Base-by-base conservation (phyloP, 37 sponge, comb jelly and placozoan species). In the Beroe ovata region DNA sequence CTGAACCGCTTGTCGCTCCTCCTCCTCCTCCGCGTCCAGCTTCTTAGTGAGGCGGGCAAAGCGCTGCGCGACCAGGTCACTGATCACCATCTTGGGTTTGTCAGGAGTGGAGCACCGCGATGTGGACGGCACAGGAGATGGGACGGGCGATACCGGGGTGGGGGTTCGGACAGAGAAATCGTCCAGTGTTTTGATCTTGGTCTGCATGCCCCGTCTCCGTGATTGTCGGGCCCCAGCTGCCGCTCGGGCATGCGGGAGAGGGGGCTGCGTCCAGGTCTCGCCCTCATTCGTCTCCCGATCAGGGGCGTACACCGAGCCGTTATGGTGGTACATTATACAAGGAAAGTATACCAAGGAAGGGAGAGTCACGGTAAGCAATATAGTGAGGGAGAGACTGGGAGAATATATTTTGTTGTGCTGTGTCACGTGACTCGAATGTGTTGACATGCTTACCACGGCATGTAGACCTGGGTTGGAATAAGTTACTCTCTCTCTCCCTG, bases 1-100 rank as follows among this genome's bases (percentile, higher is more conserved):
- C 71, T 36, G 71, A 16, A 4, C 71, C 71, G 38, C 38, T 14
- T 33, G 4, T 14, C 38, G 35, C 71, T 69, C 71, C 71, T 35
- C 3, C 71, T 69, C 71, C 38, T 69, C 71, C 71, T 69, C 71
- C 32, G 18, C 71, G 38, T 69, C 71, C 71, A 69, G 19, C 71
- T 69, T 69, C 38, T 69, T 69, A 25, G 71, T 69, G 35, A 69
- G 71, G 4, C 71, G 71, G 6, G 71, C 71, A 28, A 69, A 69
- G 35, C 71, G 32, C 71, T 69, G 71, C 20, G 32, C 35, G 21
- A 69, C 71, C 36, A 69, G 71, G 71, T 69, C 71, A 69, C 71
- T 69, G 71, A 69, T 69, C 36, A 36, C 38, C 35, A 69, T 35
- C 71, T 69, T 69, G 20, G 71, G 71, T 38, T 69, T 69, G 71